Evolutionary conservation across 1,140 invertebrate genomes (phyloP).

Genomic region (Danaus melanippus): DNA sequence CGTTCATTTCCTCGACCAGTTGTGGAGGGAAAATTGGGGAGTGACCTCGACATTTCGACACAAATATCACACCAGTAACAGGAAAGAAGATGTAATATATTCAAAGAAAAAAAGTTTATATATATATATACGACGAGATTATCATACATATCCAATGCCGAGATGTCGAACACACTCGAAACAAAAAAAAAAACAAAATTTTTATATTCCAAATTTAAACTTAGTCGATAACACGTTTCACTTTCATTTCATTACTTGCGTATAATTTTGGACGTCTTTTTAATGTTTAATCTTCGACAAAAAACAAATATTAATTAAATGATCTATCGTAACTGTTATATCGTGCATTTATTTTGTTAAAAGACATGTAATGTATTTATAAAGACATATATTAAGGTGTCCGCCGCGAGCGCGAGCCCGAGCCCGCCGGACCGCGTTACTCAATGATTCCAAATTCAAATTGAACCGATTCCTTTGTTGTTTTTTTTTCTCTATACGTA

Average conservation of each 20-base stretch:
- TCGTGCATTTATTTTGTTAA: slow-evolving; percentile 57
- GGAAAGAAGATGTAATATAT: slow-evolving; percentile 11
- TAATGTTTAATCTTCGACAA: slow-evolving; percentile 40
- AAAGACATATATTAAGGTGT: slow-evolving; percentile 37
- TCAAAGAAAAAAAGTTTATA: slow-evolving; percentile 16
- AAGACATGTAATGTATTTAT: slow-evolving; percentile 39
- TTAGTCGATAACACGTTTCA: slow-evolving; percentile 65
- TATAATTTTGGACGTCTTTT: slow-evolving; percentile 58
- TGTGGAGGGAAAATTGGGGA: slow-evolving; percentile 46
- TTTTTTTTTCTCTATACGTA: slow-evolving; percentile 49
- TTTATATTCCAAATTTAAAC: slow-evolving; percentile 69
- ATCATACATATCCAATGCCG: slow-evolving; percentile 63
- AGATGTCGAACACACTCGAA: slow-evolving; percentile 51
- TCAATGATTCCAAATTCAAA: slow-evolving; percentile 35
- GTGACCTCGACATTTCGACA: slow-evolving; percentile 52
- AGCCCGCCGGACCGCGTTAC: slow-evolving; percentile 62
- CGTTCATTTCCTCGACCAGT: slow-evolving; percentile 63
- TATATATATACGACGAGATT: slow-evolving; percentile 40
- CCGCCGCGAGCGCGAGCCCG: slow-evolving; percentile 39
- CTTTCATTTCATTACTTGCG: slow-evolving; percentile 40
- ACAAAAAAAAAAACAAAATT: slow-evolving; percentile 52
- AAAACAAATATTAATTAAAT: no score
- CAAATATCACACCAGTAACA: slow-evolving; percentile 15
- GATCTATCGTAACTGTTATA: slow-evolving; percentile 44
- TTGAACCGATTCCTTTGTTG: slow-evolving; percentile 5